These are phyloP conservation scores for Carassius auratus DNA, from an alignment of 2,113 vertebrate species.

Conservation along the genomic window DNA sequence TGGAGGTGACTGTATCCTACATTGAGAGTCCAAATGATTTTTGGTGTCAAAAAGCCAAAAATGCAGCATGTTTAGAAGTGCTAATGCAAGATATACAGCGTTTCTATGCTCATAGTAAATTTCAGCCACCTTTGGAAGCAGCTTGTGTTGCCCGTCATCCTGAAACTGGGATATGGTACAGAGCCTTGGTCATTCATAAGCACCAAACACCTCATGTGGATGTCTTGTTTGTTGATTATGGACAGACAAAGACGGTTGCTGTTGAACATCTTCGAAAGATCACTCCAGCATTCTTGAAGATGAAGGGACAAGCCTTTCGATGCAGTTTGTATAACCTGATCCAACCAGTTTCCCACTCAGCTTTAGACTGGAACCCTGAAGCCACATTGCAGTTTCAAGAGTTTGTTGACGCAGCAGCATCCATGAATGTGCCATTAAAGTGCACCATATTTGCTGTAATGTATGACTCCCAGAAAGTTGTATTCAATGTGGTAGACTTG, in stretches of 20 bases:
- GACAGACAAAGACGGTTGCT: slow-evolving; percentile 78
- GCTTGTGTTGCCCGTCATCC: slow-evolving; percentile 85
- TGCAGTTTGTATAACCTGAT: slow-evolving; percentile 90
- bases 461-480: slow-evolving; percentile 73
- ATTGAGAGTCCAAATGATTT: slow-evolving; percentile 85
- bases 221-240: slow-evolving; percentile 88
- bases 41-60: slow-evolving; percentile 87
- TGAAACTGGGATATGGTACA: slow-evolving; percentile 83
- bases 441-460: slow-evolving; percentile 90
- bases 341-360: slow-evolving; percentile 72
- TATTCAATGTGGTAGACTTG: slow-evolving; percentile 88
- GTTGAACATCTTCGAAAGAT: slow-evolving; percentile 78
- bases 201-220: slow-evolving; percentile 72
- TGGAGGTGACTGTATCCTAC: slow-evolving; percentile 82
- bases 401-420: slow-evolving; percentile 77
- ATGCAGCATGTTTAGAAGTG: slow-evolving; percentile 67
- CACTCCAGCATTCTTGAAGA: slow-evolving; percentile 75
- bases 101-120: slow-evolving; percentile 75
- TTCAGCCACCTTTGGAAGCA: slow-evolving; percentile 64
- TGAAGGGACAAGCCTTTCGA: slow-evolving; percentile 87
- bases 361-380: slow-evolving; percentile 80
- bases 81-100: slow-evolving; percentile 86
- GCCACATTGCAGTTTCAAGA: slow-evolving; percentile 75
- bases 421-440: slow-evolving; percentile 75
- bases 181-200: slow-evolving; percentile 80